Evolutionary conservation across 2,888 invertebrate species (phyloP).

Genomic region (Zootermopsis nevadensis): DNA sequence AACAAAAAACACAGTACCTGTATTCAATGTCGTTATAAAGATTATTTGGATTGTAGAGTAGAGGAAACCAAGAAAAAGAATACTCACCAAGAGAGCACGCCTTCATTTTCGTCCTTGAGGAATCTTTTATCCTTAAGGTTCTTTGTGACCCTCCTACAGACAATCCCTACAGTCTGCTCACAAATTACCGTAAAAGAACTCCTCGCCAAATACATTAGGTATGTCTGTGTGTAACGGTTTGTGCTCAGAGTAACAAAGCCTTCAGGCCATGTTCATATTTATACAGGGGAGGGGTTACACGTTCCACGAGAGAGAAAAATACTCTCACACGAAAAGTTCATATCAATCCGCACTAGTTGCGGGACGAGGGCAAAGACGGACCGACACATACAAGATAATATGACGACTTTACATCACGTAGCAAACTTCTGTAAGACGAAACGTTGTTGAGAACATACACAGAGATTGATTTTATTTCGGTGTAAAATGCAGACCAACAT

Average conservation of each 20-base stretch:
- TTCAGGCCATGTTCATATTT: background rate
- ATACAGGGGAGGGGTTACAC: too few species aligned
- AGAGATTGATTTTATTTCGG: too few species aligned
- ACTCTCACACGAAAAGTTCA: too few species aligned
- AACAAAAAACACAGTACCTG: background rate
- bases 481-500: too few species aligned
- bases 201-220: background rate
- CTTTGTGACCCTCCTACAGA: background rate
- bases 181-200: background rate
- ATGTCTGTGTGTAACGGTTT: background rate
- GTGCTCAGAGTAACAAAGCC: background rate
- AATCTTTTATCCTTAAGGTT: constrained; percentile 18
- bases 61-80: constrained; percentile 14
- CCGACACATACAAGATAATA: too few species aligned
- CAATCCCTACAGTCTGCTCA: background rate
- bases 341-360: too few species aligned
- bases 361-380: too few species aligned
- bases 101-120: constrained; percentile 22
- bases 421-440: too few species aligned
- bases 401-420: too few species aligned
- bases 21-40: constrained; percentile 9
- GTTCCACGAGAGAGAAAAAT: too few species aligned
- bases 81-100: background rate
- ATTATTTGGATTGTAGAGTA: constrained; percentile 39
- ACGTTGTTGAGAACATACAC: too few species aligned